These are phyloP conservation scores for Pelecanus crispus DNA, from an alignment of 2,113 vertebrate species.

Conservation along the genomic window DNA sequence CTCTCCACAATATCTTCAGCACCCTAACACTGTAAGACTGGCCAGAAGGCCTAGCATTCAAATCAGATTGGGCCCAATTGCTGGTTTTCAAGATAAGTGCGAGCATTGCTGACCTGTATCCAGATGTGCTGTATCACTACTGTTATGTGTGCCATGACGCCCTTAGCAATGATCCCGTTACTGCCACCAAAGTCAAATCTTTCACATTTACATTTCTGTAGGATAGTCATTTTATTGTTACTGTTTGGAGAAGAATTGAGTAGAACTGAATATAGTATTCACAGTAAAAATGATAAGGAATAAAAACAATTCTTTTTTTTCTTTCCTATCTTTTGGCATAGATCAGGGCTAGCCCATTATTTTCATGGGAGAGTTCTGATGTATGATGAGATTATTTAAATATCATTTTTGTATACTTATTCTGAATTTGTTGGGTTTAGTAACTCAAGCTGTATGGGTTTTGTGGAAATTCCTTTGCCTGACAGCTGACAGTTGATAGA, in stretches of 20 bases:
- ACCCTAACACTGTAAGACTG: background rate
- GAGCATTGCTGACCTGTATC: background rate
- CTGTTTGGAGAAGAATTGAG: background rate
- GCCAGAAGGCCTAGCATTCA: background rate
- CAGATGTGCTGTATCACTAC: background rate
- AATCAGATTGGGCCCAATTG: too few relatives aligned
- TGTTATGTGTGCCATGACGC: background rate
- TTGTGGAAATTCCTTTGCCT: background rate
- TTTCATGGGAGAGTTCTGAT: background rate
- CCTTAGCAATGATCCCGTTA: background rate
- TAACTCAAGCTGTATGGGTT: background rate
- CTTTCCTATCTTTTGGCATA: background rate
- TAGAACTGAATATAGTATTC: background rate
- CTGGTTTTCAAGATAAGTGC: background rate
- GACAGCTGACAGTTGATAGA: background rate
- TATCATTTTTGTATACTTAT: background rate
- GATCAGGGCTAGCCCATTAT: background rate
- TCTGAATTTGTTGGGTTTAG: background rate
- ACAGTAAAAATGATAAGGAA: background rate
- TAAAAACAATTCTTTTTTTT: background rate
- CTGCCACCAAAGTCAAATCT: background rate
- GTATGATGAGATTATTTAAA: background rate
- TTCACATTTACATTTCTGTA: background rate
- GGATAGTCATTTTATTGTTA: background rate
- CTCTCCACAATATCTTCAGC: background rate